phyloP scores from a whole-genome alignment of 2,888 invertebrate genomes.

The Lordiphosa fenestrarum region DNA sequence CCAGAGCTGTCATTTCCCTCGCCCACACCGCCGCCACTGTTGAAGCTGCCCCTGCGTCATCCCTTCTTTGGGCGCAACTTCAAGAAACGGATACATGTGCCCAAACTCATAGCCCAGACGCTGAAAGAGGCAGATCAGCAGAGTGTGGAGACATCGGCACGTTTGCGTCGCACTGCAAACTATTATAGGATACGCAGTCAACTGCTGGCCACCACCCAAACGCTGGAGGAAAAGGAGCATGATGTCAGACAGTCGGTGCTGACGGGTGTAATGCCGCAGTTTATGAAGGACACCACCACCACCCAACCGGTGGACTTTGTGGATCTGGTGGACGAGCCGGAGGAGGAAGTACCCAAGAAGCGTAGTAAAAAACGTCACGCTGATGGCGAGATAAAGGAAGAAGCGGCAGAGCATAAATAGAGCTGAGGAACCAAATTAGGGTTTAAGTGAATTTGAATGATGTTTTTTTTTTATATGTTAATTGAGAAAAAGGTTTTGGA shows the following conservation, averaged over 20 bases:
- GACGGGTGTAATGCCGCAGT: constrained; percentile 46
- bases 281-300: constrained; percentile 21
- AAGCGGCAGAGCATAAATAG: background rate
- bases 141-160: background rate
- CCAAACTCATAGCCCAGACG: background rate
- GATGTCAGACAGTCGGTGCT: constrained; percentile 57
- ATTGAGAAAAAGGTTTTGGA: no score
- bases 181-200: constrained; percentile 48
- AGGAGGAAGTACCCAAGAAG: background rate
- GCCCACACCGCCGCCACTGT: background rate
- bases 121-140: constrained; percentile 28
- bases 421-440: background rate
- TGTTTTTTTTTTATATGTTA: no score
- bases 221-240: constrained; percentile 47
- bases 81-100: constrained; percentile 22
- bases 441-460: no score
- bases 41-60: constrained; percentile 16
- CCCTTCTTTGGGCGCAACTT: constrained; percentile 28
- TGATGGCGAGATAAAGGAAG: background rate
- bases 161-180: constrained; percentile 17
- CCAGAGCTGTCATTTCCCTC: constrained; percentile 2
- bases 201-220: constrained; percentile 34
- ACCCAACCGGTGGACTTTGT: constrained; percentile 7
- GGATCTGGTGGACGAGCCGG: background rate
- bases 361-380: constrained; percentile 6